Conservation (phyloP, 2,797 vertebrate species). For the Pangasius krempfi region DNA sequence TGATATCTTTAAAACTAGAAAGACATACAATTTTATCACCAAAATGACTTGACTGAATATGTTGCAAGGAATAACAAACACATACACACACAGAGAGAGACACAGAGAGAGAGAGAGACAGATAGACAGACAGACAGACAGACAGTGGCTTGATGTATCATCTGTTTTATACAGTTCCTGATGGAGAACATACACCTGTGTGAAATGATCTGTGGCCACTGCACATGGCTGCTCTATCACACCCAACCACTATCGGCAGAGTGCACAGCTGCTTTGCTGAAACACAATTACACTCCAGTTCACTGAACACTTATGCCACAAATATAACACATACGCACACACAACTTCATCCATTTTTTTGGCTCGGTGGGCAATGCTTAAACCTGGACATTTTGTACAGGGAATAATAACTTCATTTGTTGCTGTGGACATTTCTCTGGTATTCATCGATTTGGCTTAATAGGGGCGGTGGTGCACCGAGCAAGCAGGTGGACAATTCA, state of each 20-base stretch:
- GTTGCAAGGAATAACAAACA: background rate
- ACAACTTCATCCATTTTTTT: slow-evolving; percentile 34
- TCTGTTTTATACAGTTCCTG: slow-evolving; percentile 4
- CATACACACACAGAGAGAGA: background rate
- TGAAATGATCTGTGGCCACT: slow-evolving; percentile 27
- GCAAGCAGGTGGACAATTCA: slow-evolving; percentile 43
- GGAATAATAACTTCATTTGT: slow-evolving; percentile 36
- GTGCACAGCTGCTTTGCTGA: slow-evolving; percentile 39
- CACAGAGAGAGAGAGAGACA: background rate
- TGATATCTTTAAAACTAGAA: background rate
- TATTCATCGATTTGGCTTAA: slow-evolving; percentile 30
- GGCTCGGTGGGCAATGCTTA: background rate
- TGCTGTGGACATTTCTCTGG: slow-evolving; percentile 28
- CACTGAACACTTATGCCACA: slow-evolving; percentile 39
- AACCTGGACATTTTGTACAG: slow-evolving; percentile 22
- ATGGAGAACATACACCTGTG: slow-evolving; percentile 28
- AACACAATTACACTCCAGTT: slow-evolving; percentile 47
- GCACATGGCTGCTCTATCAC: slow-evolving; percentile 40
- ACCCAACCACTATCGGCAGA: slow-evolving; percentile 38
- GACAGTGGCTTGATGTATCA: background rate
- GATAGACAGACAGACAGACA: background rate
- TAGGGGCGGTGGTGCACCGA: slow-evolving; percentile 2
- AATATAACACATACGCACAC: background rate
- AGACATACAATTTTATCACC: background rate
- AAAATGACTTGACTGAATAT: slow-evolving; percentile 3